phyloP scores from a whole-genome alignment of 2,797 vertebrate species.

The Margarornis squamiger region DNA sequence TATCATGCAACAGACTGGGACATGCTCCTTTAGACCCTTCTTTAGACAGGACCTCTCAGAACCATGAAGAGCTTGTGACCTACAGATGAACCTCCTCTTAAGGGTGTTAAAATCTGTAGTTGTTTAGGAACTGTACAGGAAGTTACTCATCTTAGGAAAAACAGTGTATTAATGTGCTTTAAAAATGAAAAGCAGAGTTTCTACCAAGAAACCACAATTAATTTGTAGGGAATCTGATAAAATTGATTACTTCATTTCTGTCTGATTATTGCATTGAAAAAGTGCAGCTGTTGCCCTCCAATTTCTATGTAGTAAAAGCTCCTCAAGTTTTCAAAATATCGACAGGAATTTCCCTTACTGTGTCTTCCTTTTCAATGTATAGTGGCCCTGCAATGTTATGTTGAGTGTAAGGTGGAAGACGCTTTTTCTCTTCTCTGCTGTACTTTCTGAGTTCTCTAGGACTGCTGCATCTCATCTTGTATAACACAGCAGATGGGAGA shows the following conservation, averaged over 20 bases:
- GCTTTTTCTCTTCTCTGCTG: not conserved
- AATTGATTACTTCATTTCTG: not conserved
- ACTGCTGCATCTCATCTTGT: slow-evolving; percentile 61
- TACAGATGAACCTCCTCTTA: not conserved
- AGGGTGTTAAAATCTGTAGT: not conserved
- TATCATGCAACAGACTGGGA: not conserved
- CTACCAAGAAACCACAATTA: not conserved
- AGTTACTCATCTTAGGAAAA: not conserved
- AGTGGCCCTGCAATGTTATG: not conserved
- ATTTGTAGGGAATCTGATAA: not conserved
- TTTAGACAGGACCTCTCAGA: not conserved
- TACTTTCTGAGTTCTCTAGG: slow-evolving; percentile 34
- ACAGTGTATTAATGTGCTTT: fast-evolving
- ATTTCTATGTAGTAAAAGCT: not conserved
- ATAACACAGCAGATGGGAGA: slow-evolving; percentile 73
- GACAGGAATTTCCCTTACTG: not conserved
- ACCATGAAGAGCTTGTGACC: not conserved
- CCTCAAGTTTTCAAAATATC: not conserved
- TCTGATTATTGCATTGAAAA: not conserved
- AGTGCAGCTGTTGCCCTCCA: not conserved
- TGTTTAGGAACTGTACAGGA: not conserved
- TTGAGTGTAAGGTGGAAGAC: not conserved
- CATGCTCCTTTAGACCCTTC: not conserved
- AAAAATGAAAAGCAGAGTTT: not conserved
- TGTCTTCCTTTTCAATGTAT: not conserved